Evolutionary conservation across 2,113 vertebrate species (phyloP), one percentile per base, ranked within the genome.

Genomic region (Chelonoidis abingdonii): DNA sequence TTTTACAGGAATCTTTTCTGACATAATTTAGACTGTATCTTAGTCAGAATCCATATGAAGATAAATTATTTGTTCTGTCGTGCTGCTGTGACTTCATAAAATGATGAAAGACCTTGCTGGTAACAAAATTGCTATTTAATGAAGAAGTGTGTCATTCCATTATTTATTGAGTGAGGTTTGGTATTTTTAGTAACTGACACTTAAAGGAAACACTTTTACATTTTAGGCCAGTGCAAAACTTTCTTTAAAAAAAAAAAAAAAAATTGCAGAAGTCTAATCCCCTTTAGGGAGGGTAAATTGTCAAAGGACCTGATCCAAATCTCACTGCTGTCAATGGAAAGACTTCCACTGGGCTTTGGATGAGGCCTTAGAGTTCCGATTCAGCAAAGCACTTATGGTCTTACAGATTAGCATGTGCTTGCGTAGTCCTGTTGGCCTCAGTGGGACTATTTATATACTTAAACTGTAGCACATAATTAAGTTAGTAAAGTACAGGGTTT

Each of bases 121-220:
- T 97, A 97, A 97, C 96, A 97, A 94, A 97, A 98, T 95, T 97
- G 96, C 97, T 98, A 97, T 98, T 98, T 98, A 98, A 98, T 97
- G 98, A 98, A 98, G 97, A 98, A 96, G 92, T 96, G 81, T 98
- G 96, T 98, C 98, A 98, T 98, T 97, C 94, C 97, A 94, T 97
- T 98, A 98, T 98, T 98, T 98, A 98, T 98, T 98, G 92, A 97
- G 97, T 96, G 96, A 98, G 93, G 97, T 98, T 98, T 98, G 97
- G 89, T 91, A 27, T 94, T 92, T 97, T 97, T 95, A 93, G 92
- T 93, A 93, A 93, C 93, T 98, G 96, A 96, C 96, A 91, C 84
- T 92, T 94, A 92, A 97, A 97, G 95, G 91, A 93, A 96, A 92
- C 96, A 93, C 93, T 52, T 94, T 53, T 49, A 89, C 35, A 62